Evolutionary conservation across 1,140 invertebrate genomes (phyloP).

Genomic region (Spodoptera litura): DNA sequence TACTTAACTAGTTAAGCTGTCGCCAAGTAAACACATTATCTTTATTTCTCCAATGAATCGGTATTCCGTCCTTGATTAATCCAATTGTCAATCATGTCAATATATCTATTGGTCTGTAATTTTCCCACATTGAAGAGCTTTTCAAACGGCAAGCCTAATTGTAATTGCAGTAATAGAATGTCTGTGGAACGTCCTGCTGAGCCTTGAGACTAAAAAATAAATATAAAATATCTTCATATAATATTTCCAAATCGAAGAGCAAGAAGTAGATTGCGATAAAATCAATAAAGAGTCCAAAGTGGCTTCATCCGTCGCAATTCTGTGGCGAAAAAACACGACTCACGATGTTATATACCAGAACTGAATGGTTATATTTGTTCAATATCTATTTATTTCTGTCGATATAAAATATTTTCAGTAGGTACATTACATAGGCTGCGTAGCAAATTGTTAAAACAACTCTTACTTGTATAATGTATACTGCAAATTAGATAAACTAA

Average conservation of each 20-base stretch:
- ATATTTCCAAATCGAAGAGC: slow-evolving; percentile 21
- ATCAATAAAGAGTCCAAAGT: slow-evolving; percentile 22
- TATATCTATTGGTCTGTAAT: slow-evolving; percentile 10
- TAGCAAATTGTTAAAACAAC: too few relatives aligned
- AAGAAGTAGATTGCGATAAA: slow-evolving; percentile 18
- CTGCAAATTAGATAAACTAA: too few relatives aligned
- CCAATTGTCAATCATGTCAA: slow-evolving; percentile 12
- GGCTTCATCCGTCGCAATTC: slow-evolving; percentile 6
- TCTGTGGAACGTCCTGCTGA: neutral
- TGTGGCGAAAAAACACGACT: slow-evolving; percentile 14
- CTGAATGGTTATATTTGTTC: neutral
- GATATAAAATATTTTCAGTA: neutral
- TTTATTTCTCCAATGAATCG: slow-evolving; percentile 9
- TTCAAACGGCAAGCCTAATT: neutral
- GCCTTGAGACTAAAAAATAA: slow-evolving; percentile 1
- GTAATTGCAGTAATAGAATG: slow-evolving; percentile 22
- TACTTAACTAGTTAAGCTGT: too few relatives aligned
- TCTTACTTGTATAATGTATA: too few relatives aligned
- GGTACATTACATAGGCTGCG: too few relatives aligned
- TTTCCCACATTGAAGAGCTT: slow-evolving; percentile 2
- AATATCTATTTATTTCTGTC: neutral
- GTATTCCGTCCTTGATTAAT: slow-evolving; percentile 20
- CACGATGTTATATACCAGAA: slow-evolving; percentile 1
- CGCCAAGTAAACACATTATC: slow-evolving; percentile 28
- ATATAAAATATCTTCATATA: neutral